These are phyloP conservation scores for Platygyra sinensis DNA, from an alignment of 64 coral and sea anemone genomes.

Conservation along the genomic window DNA sequence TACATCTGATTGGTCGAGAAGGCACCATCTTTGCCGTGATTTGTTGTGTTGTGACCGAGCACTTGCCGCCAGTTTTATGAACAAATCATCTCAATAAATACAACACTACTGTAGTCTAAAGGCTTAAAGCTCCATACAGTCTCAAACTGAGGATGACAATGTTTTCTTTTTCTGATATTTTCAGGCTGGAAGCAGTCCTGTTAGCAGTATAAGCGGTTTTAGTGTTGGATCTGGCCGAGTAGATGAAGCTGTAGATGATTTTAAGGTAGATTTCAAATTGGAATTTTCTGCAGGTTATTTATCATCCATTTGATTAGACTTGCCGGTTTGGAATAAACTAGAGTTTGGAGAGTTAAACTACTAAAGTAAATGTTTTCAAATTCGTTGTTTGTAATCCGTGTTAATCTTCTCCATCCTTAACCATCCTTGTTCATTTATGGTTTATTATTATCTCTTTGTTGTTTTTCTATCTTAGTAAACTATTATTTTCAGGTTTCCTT, in stretches of 20 bases:
- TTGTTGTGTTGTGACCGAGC: too few relatives aligned
- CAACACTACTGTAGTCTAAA: too few relatives aligned
- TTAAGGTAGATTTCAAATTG: slow-evolving; percentile 73
- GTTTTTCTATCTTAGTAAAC: too few relatives aligned
- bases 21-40: too few relatives aligned
- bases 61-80: too few relatives aligned
- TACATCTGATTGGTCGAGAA: too few relatives aligned
- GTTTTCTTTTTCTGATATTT: background rate
- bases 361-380: background rate
- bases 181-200: slow-evolving; percentile 97
- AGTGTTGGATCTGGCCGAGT: slow-evolving; percentile 99
- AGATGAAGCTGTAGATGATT: slow-evolving; percentile 99
- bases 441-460: too few relatives aligned
- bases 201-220: slow-evolving; percentile 99
- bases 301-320: background rate
- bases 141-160: background rate
- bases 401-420: too few relatives aligned
- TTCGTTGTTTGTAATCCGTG: background rate
- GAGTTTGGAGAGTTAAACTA: background rate
- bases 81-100: too few relatives aligned
- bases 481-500: too few relatives aligned
- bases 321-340: background rate
- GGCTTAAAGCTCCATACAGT: too few relatives aligned
- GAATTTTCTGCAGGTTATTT: background rate
- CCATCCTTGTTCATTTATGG: too few relatives aligned